These are phyloP conservation scores for Portevinia maculata DNA, from an alignment of 2,888 invertebrate species.

Conservation along the genomic window DNA sequence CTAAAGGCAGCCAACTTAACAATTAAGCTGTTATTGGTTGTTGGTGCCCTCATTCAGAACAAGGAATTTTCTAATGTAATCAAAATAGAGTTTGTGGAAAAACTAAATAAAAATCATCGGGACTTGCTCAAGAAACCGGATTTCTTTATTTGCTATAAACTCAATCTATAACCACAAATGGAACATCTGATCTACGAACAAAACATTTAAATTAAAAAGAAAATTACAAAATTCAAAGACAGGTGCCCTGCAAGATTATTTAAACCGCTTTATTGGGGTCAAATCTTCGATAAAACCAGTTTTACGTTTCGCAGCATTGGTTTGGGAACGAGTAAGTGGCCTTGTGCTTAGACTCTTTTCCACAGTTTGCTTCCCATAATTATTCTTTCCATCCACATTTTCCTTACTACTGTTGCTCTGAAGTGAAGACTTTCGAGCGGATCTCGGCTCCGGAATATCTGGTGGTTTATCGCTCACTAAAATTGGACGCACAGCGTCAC, in stretches of 20 bases:
- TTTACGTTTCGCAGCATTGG: slow-evolving; percentile 57
- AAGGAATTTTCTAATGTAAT: too few relatives aligned
- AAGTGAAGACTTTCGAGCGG: background rate
- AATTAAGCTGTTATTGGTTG: too few relatives aligned
- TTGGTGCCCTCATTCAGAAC: too few relatives aligned
- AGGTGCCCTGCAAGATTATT: background rate
- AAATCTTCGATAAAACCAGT: background rate
- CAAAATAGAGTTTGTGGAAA: too few relatives aligned
- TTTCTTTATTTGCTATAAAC: slow-evolving; percentile 24
- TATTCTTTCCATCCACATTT: slow-evolving; percentile 5
- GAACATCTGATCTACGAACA: slow-evolving; percentile 13
- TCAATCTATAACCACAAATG: slow-evolving; percentile 20
- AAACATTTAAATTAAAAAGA: slow-evolving; percentile 31
- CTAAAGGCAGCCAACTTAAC: too few relatives aligned
- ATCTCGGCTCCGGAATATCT: background rate
- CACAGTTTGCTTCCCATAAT: background rate
- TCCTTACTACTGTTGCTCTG: slow-evolving; percentile 33
- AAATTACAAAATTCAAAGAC: slow-evolving; percentile 7
- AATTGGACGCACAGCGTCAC: slow-evolving; percentile 4
- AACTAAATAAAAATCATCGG: background rate
- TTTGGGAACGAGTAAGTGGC: slow-evolving; percentile 62
- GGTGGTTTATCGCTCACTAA: background rate
- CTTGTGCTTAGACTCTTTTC: background rate
- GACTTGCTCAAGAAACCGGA: slow-evolving; percentile 19
- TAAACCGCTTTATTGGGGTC: slow-evolving; percentile 10